Percentiles rank a stretch among this genome's conserved stretches.
phyloP scores from a whole-genome alignment of 30 jellyfish, hydroid and myxozoan genomes.

The Aurelia coerulea region DNA sequence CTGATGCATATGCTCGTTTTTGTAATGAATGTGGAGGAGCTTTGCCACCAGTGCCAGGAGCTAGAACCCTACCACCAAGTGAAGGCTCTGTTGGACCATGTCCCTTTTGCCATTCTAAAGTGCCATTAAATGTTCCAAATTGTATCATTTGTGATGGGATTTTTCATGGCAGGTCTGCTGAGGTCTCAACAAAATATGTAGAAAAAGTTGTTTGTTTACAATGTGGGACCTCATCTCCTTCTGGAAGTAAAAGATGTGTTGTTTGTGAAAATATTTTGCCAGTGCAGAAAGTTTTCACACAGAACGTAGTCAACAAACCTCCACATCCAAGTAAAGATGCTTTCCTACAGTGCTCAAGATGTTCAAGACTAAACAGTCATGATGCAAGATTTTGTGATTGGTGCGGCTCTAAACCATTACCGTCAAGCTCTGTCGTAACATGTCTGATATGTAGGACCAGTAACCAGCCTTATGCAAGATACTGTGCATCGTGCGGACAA shows the following conservation, averaged over 20 bases:
- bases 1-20: constrained; percentile 87
- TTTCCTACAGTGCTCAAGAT: constrained; percentile 82
- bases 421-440: constrained; percentile 65
- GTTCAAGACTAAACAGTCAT: constrained; percentile 86
- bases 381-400: constrained; percentile 98
- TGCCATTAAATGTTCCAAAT: constrained; percentile 64
- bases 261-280: constrained; percentile 83
- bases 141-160: constrained; percentile 75
- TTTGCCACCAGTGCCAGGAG: constrained; percentile 82
- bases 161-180: constrained; percentile 36
- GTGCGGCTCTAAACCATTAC: constrained; percentile 92
- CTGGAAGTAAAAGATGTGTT: constrained; percentile 75
- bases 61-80: constrained; percentile 41
- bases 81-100: constrained; percentile 48
- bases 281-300: constrained; percentile 56
- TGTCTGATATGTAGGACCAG: constrained; percentile 73
- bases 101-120: constrained; percentile 66
- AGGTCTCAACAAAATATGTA: constrained; percentile 10
- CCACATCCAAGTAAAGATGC: constrained; percentile 84
- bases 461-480: constrained; percentile 70
- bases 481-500: constrained; percentile 88
- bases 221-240: constrained; percentile 84
- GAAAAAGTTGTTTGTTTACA: constrained; percentile 67
- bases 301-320: constrained; percentile 58
- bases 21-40: constrained; percentile 89